Evolutionary conservation across 2,113 vertebrate species (phyloP).

Genomic region (Rousettus leschenaultii): DNA sequence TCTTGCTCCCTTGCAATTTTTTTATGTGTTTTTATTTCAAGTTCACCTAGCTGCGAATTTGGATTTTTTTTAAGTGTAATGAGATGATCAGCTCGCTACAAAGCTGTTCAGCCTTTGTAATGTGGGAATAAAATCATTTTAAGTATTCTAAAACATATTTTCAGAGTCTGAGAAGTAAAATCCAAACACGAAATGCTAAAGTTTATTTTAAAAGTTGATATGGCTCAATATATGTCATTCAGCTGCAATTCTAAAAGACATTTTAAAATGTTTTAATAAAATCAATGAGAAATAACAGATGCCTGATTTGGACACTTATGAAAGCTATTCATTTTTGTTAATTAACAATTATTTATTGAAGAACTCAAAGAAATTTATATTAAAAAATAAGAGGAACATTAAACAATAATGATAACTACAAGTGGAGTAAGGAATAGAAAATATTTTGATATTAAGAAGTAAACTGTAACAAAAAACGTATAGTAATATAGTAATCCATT

Average conservation of each 20-base stretch:
- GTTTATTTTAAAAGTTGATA: not conserved
- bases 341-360: not conserved
- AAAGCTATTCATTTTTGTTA: not conserved
- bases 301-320: not conserved
- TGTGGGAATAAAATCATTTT: not conserved
- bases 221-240: not conserved
- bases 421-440: not conserved
- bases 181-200: not conserved
- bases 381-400: not conserved
- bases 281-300: not conserved
- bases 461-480: not conserved
- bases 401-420: not conserved
- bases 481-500: not conserved
- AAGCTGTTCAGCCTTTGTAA: not conserved
- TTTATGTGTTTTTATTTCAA: not conserved
- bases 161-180: not conserved
- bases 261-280: not conserved
- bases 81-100: not conserved
- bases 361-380: not conserved
- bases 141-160: constrained; percentile 16
- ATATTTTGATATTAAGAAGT: not conserved
- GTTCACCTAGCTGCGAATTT: not conserved
- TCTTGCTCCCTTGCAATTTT: not conserved
- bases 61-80: not conserved
- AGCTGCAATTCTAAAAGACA: not conserved